phyloP scores from a whole-genome alignment of 2,113 vertebrate genomes.

The Daphoenositta chrysoptera region DNA sequence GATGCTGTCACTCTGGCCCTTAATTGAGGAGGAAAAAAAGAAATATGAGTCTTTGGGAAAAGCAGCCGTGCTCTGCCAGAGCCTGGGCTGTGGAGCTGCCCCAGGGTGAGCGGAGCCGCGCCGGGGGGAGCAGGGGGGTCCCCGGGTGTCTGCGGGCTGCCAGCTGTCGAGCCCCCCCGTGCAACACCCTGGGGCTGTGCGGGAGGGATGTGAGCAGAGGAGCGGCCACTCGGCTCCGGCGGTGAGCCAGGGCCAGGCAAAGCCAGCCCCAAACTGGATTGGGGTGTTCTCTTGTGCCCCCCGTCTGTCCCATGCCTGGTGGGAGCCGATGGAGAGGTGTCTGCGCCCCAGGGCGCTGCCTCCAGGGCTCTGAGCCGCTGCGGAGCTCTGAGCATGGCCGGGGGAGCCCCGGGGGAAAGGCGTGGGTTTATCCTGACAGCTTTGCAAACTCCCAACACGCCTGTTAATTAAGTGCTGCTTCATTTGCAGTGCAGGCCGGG shows the following conservation, averaged over 20 bases:
- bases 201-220: background rate
- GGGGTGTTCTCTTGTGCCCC: background rate
- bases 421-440: background rate
- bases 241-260: accelerated
- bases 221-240: accelerated
- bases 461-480: slow-evolving; percentile 30
- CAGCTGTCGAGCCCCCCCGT: accelerated
- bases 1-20: slow-evolving; percentile 17
- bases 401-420: background rate
- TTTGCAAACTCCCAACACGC: background rate
- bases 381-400: background rate
- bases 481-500: background rate
- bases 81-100: background rate
- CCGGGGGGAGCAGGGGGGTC: background rate
- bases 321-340: background rate
- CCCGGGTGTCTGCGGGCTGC: background rate
- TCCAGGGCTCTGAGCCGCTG: background rate
- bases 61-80: background rate
- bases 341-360: background rate
- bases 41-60: background rate
- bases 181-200: background rate
- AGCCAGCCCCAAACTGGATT: accelerated
- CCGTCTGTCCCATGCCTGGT: accelerated
- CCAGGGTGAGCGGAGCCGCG: background rate
- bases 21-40: slow-evolving; percentile 35